phyloP scores from a whole-genome alignment of 2,113 vertebrate species.

The Mugil cephalus region DNA sequence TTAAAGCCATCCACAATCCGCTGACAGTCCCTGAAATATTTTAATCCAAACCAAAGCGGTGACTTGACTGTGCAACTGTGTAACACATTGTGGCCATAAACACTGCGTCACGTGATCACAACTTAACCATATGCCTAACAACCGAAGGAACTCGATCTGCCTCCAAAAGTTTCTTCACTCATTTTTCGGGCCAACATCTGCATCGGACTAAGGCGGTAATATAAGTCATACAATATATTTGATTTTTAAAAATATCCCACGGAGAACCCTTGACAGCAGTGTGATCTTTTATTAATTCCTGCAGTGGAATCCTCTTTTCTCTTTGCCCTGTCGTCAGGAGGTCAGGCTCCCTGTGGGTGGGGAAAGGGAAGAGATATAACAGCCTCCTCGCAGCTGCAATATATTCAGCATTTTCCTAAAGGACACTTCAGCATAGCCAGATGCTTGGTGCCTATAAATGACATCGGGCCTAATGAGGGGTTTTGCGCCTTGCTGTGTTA shows the following conservation, averaged over 20 bases:
- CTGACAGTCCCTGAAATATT: too few species aligned
- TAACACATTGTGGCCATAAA: too few species aligned
- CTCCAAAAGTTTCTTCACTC: background rate
- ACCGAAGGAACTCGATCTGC: background rate
- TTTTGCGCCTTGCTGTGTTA: slow-evolving; percentile 5
- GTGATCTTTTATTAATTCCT: slow-evolving; percentile 46
- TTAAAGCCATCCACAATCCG: too few species aligned
- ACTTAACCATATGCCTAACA: background rate
- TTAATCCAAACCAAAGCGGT: too few species aligned
- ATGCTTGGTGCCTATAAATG: background rate
- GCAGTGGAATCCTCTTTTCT: slow-evolving; percentile 41
- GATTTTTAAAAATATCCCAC: slow-evolving; percentile 28
- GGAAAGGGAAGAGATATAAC: background rate
- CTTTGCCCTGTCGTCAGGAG: slow-evolving; percentile 19
- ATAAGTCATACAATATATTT: slow-evolving; percentile 15
- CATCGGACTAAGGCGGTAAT: background rate
- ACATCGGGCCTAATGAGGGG: background rate
- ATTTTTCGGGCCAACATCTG: background rate
- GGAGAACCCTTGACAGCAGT: slow-evolving; percentile 13
- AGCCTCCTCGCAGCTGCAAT: slow-evolving; percentile 6
- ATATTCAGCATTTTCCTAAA: slow-evolving; percentile 33
- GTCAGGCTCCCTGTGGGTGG: background rate
- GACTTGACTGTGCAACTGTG: too few species aligned
- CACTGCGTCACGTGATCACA: too few species aligned
- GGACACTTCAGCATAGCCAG: slow-evolving; percentile 32